Conservation (phyloP, 2,113 vertebrate species). For the Calidris pugnax region DNA sequence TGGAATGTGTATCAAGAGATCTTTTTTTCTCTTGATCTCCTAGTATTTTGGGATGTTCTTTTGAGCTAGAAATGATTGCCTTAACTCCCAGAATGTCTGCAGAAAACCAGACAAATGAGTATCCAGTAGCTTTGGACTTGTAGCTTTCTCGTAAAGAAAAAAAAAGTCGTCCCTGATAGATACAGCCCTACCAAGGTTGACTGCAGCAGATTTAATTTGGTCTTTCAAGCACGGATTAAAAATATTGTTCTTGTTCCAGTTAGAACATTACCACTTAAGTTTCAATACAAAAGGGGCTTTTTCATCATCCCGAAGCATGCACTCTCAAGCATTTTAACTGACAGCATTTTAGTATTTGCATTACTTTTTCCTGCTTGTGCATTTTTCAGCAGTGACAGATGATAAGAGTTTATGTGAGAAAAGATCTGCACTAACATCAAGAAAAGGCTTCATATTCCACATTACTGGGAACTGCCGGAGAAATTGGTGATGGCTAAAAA, state of each 20-base stretch:
- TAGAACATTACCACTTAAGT: constrained; percentile 57
- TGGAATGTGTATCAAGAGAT: neutral
- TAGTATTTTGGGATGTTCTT: neutral
- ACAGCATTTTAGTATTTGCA: constrained; percentile 55
- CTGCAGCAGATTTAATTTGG: constrained; percentile 66
- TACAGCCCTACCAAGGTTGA: constrained; percentile 9
- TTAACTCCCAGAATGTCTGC: neutral
- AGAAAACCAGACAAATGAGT: constrained; percentile 5
- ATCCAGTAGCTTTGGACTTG: constrained; percentile 2
- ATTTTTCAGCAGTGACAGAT: constrained; percentile 46
- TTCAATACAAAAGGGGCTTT: constrained; percentile 54
- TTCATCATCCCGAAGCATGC: constrained; percentile 9
- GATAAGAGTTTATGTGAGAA: constrained; percentile 37
- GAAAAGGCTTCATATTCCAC: neutral
- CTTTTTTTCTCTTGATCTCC: neutral
- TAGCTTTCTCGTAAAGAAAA: neutral
- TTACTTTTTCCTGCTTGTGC: constrained; percentile 45
- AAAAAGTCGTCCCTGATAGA: constrained; percentile 29
- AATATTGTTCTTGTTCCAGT: constrained; percentile 63
- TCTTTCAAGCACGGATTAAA: constrained; percentile 69
- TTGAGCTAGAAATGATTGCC: constrained; percentile 21
- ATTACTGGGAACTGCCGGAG: neutral
- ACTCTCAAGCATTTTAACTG: constrained; percentile 47
- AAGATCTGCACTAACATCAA: neutral
- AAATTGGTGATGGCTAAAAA: neutral